Evolutionary conservation across 2,797 vertebrate species (phyloP).

Genomic region (Carcharodon carcharias): DNA sequence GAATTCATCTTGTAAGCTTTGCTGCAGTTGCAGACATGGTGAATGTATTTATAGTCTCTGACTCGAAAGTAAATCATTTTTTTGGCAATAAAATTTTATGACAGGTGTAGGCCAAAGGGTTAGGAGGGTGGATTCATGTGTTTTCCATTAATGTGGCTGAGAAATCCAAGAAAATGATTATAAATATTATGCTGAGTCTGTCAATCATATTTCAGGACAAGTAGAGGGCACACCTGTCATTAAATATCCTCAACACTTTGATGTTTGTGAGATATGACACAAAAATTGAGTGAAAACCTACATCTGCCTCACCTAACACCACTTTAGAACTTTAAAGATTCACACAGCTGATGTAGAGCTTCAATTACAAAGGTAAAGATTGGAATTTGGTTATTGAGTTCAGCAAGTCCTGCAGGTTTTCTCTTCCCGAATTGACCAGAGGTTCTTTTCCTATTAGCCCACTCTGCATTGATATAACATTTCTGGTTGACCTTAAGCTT

Average conservation of each 20-base stretch:
- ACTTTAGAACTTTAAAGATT: neutral
- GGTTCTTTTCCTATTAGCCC: neutral
- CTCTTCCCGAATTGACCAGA: neutral
- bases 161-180: conserved; percentile 20
- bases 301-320: neutral
- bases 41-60: conserved; percentile 28
- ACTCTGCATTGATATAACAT: neutral
- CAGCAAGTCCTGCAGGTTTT: neutral
- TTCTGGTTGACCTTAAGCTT: neutral
- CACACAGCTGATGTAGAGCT: neutral
- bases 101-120: conserved; percentile 37
- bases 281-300: neutral
- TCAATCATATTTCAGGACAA: conserved; percentile 31
- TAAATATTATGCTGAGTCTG: conserved; percentile 19
- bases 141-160: conserved; percentile 36
- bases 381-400: neutral
- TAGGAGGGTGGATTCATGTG: conserved; percentile 28
- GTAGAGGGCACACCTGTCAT: neutral
- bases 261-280: neutral
- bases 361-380: neutral
- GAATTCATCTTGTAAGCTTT: conserved; percentile 24
- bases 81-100: conserved; percentile 28
- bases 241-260: neutral
- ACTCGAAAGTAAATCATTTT: conserved; percentile 39
- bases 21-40: conserved; percentile 30